Conservation (phyloP, 1,140 invertebrate species). For the Scylla paramamosain region DNA sequence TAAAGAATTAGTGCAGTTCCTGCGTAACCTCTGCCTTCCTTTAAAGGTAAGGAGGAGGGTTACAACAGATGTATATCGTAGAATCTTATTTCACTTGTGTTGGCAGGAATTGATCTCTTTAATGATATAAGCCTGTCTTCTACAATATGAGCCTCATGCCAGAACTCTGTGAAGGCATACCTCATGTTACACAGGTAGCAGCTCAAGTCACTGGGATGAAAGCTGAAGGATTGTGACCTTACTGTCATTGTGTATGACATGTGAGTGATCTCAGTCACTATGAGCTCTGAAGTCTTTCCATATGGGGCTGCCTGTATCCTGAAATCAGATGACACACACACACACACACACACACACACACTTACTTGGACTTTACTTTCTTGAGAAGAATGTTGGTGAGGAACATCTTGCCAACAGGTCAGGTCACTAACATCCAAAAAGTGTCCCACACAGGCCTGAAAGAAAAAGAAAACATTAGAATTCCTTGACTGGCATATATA, state of each 20-base stretch:
- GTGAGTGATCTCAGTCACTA: too few species aligned
- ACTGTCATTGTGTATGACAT: too few species aligned
- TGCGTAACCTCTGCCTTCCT: too few species aligned
- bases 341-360: not conserved
- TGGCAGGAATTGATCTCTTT: too few species aligned
- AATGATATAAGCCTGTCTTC: not conserved
- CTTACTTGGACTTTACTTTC: conserved; percentile 54
- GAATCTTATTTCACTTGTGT: too few species aligned
- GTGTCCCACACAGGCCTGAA: too few species aligned
- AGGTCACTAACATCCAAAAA: not conserved
- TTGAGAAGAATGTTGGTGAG: conserved; percentile 41
- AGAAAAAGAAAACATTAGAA: too few species aligned
- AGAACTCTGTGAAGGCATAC: not conserved
- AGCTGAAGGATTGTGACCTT: too few species aligned
- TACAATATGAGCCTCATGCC: not conserved
- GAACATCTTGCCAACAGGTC: conserved; percentile 21
- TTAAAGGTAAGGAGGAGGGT: too few species aligned
- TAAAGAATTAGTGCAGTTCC: too few species aligned
- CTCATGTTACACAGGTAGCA: not conserved
- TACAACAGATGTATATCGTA: too few species aligned
- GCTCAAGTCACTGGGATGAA: not conserved
- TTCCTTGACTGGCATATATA: too few species aligned
- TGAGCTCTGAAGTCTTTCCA: not conserved
- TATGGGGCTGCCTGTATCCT: not conserved
- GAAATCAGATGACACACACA: not conserved